Evolutionary conservation across 2,797 vertebrate species (phyloP).

Genomic region (Channallabes apus): DNA sequence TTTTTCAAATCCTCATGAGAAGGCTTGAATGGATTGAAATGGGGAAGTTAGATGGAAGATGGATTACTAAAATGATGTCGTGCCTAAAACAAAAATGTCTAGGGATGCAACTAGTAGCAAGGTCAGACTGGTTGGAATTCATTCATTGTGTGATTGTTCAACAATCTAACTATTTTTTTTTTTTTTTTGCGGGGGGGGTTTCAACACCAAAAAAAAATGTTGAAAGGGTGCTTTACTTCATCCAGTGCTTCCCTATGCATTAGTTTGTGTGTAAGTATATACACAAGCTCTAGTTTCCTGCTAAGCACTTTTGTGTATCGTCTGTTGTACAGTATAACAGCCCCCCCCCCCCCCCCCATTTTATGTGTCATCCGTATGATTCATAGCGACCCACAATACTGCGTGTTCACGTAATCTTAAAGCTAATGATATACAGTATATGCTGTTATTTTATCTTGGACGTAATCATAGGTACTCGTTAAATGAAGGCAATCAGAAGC

Average conservation of each 20-base stretch:
- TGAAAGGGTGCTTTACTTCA: conserved; percentile 58
- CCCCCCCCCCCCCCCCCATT: not conserved
- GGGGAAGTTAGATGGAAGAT: conserved; percentile 34
- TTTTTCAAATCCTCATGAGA: not conserved
- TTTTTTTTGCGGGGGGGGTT: conserved; percentile 11
- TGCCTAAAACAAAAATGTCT: conserved; percentile 19
- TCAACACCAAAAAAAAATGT: conserved; percentile 61
- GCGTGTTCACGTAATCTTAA: conserved; percentile 61
- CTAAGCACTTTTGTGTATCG: conserved; percentile 8
- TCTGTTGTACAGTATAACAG: not conserved
- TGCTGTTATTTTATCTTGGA: conserved; percentile 56
- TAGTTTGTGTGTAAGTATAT: not conserved
- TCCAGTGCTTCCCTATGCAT: conserved; percentile 66
- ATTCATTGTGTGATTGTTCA: not conserved
- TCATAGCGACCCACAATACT: conserved; percentile 37
- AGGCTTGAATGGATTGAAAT: not conserved
- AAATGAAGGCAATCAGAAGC: conserved; percentile 74
- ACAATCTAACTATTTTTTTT: not conserved
- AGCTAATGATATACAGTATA: conserved; percentile 68
- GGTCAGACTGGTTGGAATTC: conserved; percentile 22
- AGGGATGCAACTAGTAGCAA: conserved; percentile 48
- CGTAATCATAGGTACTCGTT: conserved; percentile 65
- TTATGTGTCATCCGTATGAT: not conserved
- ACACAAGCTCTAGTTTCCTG: not conserved
- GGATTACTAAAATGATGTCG: conserved; percentile 47